Conservation (phyloP, 2,888 invertebrate genomes). For the Pseudococcus jackbeardsleyi region DNA sequence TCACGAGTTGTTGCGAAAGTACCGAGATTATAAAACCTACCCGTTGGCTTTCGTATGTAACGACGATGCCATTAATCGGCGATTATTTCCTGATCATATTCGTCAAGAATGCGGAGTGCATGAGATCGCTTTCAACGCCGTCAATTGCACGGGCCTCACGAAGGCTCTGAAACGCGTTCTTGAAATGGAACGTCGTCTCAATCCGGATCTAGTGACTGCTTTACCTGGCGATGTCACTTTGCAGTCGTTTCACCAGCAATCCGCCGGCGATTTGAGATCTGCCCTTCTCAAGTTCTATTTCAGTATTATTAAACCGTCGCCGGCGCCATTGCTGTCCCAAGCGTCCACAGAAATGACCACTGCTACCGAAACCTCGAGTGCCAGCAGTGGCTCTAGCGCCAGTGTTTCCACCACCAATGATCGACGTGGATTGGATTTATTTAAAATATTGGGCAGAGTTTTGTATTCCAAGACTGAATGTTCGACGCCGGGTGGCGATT, state of each 20-base stretch:
- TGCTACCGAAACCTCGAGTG: not conserved
- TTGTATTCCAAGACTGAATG: slow-evolving; percentile 65
- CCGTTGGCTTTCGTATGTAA: slow-evolving; percentile 66
- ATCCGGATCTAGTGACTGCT: not conserved
- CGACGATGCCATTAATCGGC: slow-evolving; percentile 64
- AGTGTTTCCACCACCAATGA: not conserved
- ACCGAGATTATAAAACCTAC: slow-evolving; percentile 42
- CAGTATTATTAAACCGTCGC: slow-evolving; percentile 47
- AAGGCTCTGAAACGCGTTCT: slow-evolving; percentile 65
- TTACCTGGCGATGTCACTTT: slow-evolving; percentile 60
- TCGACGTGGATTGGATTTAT: slow-evolving; percentile 64
- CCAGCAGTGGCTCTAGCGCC: not conserved
- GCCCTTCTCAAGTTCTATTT: slow-evolving; percentile 66
- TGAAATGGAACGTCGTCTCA: slow-evolving; percentile 63
- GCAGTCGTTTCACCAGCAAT: slow-evolving; percentile 64
- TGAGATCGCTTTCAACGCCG: slow-evolving; percentile 66
- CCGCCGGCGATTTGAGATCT: slow-evolving; percentile 66
- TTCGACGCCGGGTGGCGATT: not conserved
- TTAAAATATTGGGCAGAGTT: slow-evolving; percentile 66
- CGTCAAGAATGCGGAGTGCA: slow-evolving; percentile 60
- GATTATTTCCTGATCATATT: slow-evolving; percentile 64
- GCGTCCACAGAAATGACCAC: not conserved
- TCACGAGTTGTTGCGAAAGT: slow-evolving; percentile 66
- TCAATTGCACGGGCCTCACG: slow-evolving; percentile 63
- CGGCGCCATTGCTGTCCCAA: not conserved